These are phyloP conservation scores for Hirudinaria manillensis DNA, from an alignment of 2,888 invertebrate species.

Conservation along the genomic window DNA sequence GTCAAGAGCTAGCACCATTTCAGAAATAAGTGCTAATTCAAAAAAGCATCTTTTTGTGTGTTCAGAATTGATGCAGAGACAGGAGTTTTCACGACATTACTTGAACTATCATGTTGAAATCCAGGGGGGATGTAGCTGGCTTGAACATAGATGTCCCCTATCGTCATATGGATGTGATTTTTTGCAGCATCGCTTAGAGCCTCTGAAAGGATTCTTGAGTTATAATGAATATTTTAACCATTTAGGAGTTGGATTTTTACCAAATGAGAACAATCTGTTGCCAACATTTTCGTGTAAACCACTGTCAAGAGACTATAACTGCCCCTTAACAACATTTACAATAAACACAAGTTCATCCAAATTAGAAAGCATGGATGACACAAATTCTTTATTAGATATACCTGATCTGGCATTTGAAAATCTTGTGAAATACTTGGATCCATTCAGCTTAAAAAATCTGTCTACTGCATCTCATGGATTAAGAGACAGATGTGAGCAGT, in stretches of 20 bases:
- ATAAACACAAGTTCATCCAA: background rate
- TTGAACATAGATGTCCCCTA: background rate
- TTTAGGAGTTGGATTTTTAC: background rate
- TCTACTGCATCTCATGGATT: background rate
- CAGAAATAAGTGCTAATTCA: background rate
- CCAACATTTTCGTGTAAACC: background rate
- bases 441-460: background rate
- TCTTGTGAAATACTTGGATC: background rate
- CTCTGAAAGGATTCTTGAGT: background rate
- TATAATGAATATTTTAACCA: background rate
- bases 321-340: background rate
- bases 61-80: background rate
- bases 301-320: background rate
- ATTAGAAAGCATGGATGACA: background rate
- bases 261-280: too few species aligned
- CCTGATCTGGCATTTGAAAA: conserved; percentile 13
- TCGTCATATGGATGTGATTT: background rate
- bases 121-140: conserved; percentile 4
- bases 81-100: background rate
- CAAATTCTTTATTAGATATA: background rate
- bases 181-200: background rate
- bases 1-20: too few species aligned
- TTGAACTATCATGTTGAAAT: conserved; percentile 6
- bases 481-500: background rate
- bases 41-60: background rate